Evolutionary conservation across 2,888 invertebrate genomes (phyloP).

Genomic region (Meandrusa payeni): DNA sequence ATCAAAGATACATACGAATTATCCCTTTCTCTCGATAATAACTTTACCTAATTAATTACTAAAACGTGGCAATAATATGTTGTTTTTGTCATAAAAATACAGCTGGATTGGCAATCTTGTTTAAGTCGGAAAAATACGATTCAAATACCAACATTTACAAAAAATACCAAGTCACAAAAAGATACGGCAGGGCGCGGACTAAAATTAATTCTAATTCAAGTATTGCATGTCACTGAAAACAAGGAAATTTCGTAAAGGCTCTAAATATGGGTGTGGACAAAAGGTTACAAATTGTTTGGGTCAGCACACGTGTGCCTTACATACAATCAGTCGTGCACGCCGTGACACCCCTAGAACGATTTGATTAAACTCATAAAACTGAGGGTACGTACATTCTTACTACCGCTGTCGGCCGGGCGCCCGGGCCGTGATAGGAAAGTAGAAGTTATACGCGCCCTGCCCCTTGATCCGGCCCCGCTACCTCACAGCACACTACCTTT

Average conservation of each 20-base stretch:
- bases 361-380: conserved; percentile 78
- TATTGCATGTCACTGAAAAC: conserved; percentile 49
- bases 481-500: conserved; percentile 53
- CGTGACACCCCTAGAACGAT: conserved; percentile 68
- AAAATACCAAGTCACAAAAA: no score
- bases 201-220: conserved; percentile 49
- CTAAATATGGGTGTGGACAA: conserved; percentile 21
- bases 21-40: no score
- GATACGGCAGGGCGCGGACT: background rate
- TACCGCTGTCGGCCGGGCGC: conserved; percentile 29
- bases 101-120: no score
- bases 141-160: no score
- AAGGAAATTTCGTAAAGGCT: conserved; percentile 48
- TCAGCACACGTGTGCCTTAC: conserved; percentile 62
- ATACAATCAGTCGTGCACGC: conserved; percentile 64
- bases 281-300: conserved; percentile 30
- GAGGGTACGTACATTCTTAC: conserved; percentile 42
- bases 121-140: no score
- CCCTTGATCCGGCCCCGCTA: conserved; percentile 47
- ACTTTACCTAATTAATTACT: no score
- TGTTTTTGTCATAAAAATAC: no score
- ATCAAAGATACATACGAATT: no score
- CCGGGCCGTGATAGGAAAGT: conserved; percentile 47
- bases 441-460: conserved; percentile 53
- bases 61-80: no score